Conservation (phyloP, 53 echinoderm and acorn worm genomes). For the Antedon mediterranea region DNA sequence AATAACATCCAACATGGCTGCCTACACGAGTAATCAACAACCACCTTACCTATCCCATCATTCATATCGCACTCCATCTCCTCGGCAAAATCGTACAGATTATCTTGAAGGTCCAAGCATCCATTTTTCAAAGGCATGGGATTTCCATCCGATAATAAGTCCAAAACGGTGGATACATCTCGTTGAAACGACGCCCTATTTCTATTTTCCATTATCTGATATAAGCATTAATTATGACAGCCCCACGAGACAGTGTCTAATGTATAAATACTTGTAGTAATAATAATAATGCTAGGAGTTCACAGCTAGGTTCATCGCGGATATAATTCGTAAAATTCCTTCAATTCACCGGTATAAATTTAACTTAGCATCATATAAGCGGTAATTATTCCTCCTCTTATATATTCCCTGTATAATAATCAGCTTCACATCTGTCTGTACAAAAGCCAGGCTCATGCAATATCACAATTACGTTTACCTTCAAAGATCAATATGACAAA, state of each 20-base stretch:
- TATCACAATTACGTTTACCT: background rate
- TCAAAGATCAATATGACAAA: background rate
- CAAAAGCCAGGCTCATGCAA: background rate
- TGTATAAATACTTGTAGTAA: background rate
- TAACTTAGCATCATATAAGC: background rate
- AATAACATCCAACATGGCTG: background rate
- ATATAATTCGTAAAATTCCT: background rate
- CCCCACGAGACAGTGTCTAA: background rate
- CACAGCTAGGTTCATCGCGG: background rate
- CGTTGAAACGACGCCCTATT: background rate
- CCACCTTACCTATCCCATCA: background rate
- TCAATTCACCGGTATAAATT: background rate
- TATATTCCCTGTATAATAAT: background rate
- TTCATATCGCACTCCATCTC: background rate
- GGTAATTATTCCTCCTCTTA: background rate
- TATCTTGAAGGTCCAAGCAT: background rate
- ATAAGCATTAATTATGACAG: background rate
- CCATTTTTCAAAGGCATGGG: background rate
- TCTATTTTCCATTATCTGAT: background rate
- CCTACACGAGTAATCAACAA: background rate
- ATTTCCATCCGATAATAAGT: background rate
- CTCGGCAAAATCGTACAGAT: background rate
- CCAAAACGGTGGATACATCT: background rate
- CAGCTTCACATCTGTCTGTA: background rate
- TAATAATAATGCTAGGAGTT: background rate